Percentiles rank a stretch among this genome's conserved stretches.
phyloP scores from a whole-genome alignment of 2,797 vertebrate species.

The Tokudaia tokunoshimensis region DNA sequence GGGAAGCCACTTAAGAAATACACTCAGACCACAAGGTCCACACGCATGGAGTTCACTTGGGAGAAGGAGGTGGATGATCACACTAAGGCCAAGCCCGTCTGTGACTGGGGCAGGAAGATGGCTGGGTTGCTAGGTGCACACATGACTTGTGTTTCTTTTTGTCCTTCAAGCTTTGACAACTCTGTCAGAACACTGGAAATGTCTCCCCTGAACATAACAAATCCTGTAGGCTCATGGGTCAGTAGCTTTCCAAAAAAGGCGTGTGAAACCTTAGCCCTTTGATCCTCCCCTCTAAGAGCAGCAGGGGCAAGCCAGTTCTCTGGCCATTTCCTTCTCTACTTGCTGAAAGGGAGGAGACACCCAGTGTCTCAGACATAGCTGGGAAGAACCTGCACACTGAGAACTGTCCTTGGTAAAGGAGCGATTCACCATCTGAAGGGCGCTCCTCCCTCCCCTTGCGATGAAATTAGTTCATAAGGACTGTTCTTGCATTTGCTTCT shows the following conservation, averaged over 20 bases:
- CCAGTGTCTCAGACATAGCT: fast-evolving
- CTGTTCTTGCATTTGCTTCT: slow-evolving; percentile 39
- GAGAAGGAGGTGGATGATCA: background rate
- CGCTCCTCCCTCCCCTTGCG: background rate
- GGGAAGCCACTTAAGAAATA: background rate
- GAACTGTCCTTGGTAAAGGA: slow-evolving; percentile 7
- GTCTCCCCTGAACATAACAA: too few relatives aligned
- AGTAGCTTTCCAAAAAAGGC: background rate
- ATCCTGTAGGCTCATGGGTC: background rate
- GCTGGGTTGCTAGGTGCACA: background rate
- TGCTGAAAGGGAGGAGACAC: background rate
- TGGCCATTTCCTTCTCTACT: too few relatives aligned
- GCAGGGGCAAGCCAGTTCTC: background rate
- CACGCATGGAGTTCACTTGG: fast-evolving
- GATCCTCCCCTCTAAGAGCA: fast-evolving
- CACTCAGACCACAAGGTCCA: background rate
- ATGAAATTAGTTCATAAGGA: slow-evolving; percentile 26
- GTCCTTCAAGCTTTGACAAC: background rate
- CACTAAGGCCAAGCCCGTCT: fast-evolving
- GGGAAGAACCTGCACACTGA: background rate
- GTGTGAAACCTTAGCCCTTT: background rate
- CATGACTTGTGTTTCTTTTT: background rate
- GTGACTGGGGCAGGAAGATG: background rate
- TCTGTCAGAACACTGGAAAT: background rate
- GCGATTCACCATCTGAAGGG: slow-evolving; percentile 49